These are phyloP conservation scores for Lepidurus packardi DNA, from an alignment of 1,140 invertebrate species.

Conservation along the genomic window DNA sequence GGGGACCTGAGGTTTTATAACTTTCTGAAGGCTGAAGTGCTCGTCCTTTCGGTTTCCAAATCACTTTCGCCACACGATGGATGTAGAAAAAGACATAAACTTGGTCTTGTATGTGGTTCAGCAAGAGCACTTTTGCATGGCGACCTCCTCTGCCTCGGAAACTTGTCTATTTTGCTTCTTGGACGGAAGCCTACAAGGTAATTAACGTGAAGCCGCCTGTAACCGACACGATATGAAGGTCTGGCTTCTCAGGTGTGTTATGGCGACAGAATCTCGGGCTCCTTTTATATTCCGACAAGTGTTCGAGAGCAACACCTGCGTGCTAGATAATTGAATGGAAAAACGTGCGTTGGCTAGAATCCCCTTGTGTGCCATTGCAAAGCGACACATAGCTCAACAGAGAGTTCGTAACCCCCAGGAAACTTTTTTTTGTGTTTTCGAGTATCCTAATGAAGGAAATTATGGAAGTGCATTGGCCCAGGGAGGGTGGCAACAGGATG, in stretches of 20 bases:
- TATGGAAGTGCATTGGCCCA: background rate
- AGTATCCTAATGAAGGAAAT: background rate
- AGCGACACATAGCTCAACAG: background rate
- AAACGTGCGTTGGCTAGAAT: constrained; percentile 9
- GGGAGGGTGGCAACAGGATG: constrained; percentile 10
- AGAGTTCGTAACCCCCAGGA: background rate
- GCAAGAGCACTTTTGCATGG: constrained; percentile 13
- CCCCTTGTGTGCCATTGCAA: background rate
- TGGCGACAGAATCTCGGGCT: background rate
- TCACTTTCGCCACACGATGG: background rate
- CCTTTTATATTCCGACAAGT: background rate
- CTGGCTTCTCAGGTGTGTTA: background rate
- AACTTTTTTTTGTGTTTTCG: background rate
- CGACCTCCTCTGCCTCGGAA: background rate
- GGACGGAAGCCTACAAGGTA: background rate
- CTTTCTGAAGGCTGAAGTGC: background rate
- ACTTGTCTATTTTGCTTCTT: background rate
- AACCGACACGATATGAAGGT: background rate
- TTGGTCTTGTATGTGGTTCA: background rate
- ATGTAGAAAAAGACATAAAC: background rate
- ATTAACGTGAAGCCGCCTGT: constrained; percentile 12
- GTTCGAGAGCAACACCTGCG: background rate
- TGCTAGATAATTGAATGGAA: constrained; percentile 3
- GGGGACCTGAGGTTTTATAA: background rate
- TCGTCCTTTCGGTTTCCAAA: constrained; percentile 10